A percentile compares a stretch with the other conserved stretches of the same genome.
These are phyloP conservation scores for Eira barbara DNA, from an alignment of 2,113 vertebrate species.

Conservation along the genomic window DNA sequence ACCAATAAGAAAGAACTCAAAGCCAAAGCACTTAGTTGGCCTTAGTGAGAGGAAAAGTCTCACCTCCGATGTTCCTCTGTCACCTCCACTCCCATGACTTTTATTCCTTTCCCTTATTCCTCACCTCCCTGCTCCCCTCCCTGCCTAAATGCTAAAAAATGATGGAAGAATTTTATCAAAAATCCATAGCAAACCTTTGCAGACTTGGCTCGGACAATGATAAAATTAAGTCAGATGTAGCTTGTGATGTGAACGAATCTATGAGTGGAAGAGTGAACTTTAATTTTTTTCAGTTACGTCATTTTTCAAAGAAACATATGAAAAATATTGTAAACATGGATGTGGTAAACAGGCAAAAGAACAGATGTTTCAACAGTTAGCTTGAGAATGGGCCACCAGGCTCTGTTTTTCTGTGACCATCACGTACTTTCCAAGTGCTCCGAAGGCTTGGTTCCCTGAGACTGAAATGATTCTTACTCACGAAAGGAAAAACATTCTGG, in stretches of 20 bases:
- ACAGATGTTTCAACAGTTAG: too few species aligned
- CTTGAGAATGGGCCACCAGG: not conserved
- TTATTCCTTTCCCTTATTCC: too few species aligned
- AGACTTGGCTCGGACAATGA: not conserved
- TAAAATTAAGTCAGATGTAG: not conserved
- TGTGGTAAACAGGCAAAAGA: too few species aligned
- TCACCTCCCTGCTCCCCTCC: not conserved
- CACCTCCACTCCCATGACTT: too few species aligned
- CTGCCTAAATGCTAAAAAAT: not conserved
- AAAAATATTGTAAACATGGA: too few species aligned
- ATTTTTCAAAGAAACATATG: not conserved
- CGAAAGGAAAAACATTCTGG: not conserved
- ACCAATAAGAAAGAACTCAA: not conserved
- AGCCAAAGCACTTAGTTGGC: not conserved
- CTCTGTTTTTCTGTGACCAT: not conserved
- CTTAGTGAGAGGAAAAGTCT: not conserved
- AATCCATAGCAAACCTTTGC: too few species aligned
- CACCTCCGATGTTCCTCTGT: not conserved
- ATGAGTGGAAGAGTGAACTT: not conserved
- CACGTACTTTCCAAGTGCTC: not conserved
- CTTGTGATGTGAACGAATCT: not conserved
- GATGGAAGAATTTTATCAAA: not conserved
- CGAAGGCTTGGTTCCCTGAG: not conserved
- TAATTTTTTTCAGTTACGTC: not conserved
- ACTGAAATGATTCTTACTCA: not conserved